phyloP scores from a whole-genome alignment of 2,113 vertebrate species.

The Cacatua alba region DNA sequence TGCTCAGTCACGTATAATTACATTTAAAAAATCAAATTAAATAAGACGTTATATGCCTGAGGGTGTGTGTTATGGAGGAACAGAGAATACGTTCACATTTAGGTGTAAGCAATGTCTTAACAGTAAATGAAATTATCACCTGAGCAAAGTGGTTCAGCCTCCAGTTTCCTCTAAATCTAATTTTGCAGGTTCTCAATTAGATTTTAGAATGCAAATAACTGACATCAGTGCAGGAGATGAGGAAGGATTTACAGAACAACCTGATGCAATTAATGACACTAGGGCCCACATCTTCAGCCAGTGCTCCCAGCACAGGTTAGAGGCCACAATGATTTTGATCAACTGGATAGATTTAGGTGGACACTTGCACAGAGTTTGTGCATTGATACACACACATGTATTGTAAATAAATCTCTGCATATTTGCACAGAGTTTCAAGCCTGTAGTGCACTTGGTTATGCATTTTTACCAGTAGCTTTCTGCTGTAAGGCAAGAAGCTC shows the following conservation, averaged over 20 bases:
- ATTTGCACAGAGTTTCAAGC: neutral
- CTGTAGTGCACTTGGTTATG: neutral
- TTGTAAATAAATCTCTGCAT: neutral
- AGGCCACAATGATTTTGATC: neutral
- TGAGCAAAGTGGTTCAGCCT: conserved; percentile 2
- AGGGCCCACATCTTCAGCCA: neutral
- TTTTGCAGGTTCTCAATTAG: conserved; percentile 7
- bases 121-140: conserved; percentile 34
- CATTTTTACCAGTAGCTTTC: neutral
- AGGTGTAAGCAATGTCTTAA: neutral
- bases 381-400: neutral
- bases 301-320: neutral
- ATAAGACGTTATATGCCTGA: neutral
- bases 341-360: neutral
- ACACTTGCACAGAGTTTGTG: neutral
- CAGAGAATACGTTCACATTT: neutral
- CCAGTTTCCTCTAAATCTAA: neutral
- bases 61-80: neutral
- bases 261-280: neutral
- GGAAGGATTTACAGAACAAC: neutral
- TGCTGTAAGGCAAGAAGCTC: neutral
- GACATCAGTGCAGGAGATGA: neutral
- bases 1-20: neutral
- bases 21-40: neutral
- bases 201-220: neutral